Base-by-base conservation (phyloP, 2,113 vertebrate genomes). In the Mus musculus region DNA sequence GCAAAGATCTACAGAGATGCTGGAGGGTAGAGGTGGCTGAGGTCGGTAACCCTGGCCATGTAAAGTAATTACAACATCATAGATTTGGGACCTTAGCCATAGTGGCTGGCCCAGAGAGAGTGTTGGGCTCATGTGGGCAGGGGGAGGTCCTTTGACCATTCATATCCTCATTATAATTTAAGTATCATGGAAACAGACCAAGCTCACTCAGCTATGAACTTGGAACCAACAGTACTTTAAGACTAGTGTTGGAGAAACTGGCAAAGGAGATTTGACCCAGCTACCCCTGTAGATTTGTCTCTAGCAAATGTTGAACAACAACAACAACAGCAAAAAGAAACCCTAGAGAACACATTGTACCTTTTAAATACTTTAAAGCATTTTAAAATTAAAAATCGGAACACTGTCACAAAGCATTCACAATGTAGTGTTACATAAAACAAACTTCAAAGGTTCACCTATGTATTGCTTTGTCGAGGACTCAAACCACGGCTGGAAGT, bases 321-420 rank as follows among this genome's bases (percentile, higher is more conserved):
- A 42, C 42, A 42, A 42, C 42, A 42, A 42, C 42, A 42, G 88
- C 49, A 49, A 49, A 78, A 52, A 56, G 2, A 90, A 80, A 46
- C 85, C 42, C 42, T 88, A 39, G 1, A 88, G 92, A 85, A 80
- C 63, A 9, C 3, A 5, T 49, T 69, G 20, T 71, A 59, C 69
- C 3, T 77, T 88, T 73, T 69, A 86, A 86, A 36, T 67, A 67
- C 9, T 65, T 46, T 22, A 91, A 89, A 93, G 52, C 36, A 91
- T 75, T 97, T 87, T n/a, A 90, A 94, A 82, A 65, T 84, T 63
- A 94, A 94, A 67, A 88, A 67, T 67, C 36, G 33, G 33, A 75
- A 67, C 17, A 20, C 6, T 94, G 76, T 92, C 30, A 84, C 84
- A 95, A 96, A 19, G 65, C 30, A 88, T 80, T 91, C 30, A 56